Evolutionary conservation across 2,113 vertebrate species (phyloP), one percentile per base, ranked within the genome.

Genomic region (Bagarius yarrelli): DNA sequence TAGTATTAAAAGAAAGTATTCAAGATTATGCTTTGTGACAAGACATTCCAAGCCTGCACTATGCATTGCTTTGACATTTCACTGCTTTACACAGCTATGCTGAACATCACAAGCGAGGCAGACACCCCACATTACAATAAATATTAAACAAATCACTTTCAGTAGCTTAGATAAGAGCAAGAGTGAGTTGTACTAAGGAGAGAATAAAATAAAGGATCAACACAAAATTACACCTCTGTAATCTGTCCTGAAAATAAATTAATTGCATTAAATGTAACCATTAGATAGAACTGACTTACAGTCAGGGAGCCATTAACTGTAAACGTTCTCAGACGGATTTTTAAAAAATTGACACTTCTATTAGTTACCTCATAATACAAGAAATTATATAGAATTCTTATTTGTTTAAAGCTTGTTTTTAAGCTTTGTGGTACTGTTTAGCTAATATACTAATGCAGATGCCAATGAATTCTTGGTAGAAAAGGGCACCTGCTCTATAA

Each of bases 101-200:
- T 56, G 27, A 72, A 1, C 56, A 44, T 78, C 78, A 84, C 84
- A 83, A 40, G 36, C 72, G 83, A 72, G 40, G 50, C 5, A 34
- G 69, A 83, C 79, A 85, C 85, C 86, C 57, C 4, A 79, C 72
- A 84, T 84, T 83, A 81, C 83, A 80, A 85, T 81, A 76, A 88
- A 89, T 86, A 84, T 87, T 40, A 40, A 88, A 88, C 71, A 75
- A 76, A 88, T 85, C 80, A 81, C 4, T 76, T n/a, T 69, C 90
- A 90, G 88, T 90, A 87, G 87, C 89, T 91, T 90, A 89, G 21
- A 71, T 30, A 0, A 63, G 36, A 76, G 76, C 30, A 19, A 75
- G 36, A 32, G 19, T 23, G n/a, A 69, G 15, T 23, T 16, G 34
- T 44, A 64, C 34, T 63, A 1, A 70, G 40, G 74, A 40, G 6